Percentiles rank a stretch among this genome's conserved stretches.
These are phyloP conservation scores for Sinodicranocentrus sp. DNA, from an alignment of 2,888 invertebrate genomes.

Conservation along the genomic window DNA sequence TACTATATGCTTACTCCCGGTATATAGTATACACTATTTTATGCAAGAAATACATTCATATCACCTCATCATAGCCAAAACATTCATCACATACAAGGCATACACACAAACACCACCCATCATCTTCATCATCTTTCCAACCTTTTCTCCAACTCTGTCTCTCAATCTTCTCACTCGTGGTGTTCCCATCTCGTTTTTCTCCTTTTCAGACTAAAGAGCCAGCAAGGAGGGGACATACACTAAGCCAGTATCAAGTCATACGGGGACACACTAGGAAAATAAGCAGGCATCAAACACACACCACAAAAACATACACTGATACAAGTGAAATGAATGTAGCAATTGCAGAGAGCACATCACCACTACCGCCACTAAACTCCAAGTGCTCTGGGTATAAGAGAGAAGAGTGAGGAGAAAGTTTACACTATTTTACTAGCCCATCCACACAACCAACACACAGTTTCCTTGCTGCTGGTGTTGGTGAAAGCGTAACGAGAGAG, in stretches of 20 bases:
- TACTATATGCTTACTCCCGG: background rate
- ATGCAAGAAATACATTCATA: background rate
- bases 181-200: too few species aligned
- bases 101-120: conserved; percentile 28
- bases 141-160: background rate
- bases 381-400: too few species aligned
- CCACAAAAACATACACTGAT: conserved; percentile 11
- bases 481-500: conserved; percentile 9
- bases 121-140: conserved; percentile 21
- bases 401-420: background rate
- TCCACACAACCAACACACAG: background rate
- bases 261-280: too few species aligned
- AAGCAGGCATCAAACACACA: background rate
- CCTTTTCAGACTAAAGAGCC: background rate
- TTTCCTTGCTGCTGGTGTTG: background rate
- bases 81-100: conserved; percentile 12
- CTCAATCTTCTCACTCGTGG: too few species aligned
- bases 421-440: background rate
- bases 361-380: too few species aligned
- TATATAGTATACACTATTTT: background rate
- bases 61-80: background rate
- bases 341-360: conserved; percentile 4
- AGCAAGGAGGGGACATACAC: background rate
- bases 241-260: background rate
- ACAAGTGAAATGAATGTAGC: conserved; percentile 14